Evolutionary conservation across 2,888 invertebrate genomes (phyloP).

Genomic region (Autographa pulchrina): DNA sequence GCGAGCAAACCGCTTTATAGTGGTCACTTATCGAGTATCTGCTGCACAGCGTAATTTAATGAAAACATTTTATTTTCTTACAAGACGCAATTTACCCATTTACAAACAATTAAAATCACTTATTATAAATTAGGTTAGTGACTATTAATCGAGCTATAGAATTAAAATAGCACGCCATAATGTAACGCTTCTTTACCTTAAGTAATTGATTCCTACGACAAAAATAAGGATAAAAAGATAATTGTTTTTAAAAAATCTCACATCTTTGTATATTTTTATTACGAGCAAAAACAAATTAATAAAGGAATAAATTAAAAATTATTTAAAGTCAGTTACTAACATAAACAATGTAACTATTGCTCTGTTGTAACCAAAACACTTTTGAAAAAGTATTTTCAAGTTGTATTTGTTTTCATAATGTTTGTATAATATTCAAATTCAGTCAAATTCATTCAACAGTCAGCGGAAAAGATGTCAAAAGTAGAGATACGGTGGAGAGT

Average conservation of each 20-base stretch:
- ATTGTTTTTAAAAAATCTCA: too few relatives aligned
- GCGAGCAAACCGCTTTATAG: not conserved
- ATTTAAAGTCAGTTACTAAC: not conserved
- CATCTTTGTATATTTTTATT: too few relatives aligned
- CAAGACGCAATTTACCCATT: not conserved
- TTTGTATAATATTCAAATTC: too few relatives aligned
- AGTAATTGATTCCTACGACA: not conserved
- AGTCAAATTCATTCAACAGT: too few relatives aligned
- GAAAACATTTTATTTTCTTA: not conserved
- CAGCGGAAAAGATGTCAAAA: constrained; percentile 52
- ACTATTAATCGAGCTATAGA: not conserved
- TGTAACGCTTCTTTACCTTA: not conserved
- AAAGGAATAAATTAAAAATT: not conserved
- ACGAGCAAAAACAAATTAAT: too few relatives aligned
- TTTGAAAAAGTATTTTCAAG: not conserved
- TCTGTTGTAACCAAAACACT: not conserved
- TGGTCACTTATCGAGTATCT: not conserved
- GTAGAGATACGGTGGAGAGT: constrained; percentile 39
- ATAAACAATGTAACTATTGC: too few relatives aligned
- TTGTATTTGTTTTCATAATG: not conserved
- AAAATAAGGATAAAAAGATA: too few relatives aligned
- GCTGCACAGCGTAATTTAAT: not conserved
- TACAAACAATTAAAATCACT: not conserved
- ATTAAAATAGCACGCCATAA: not conserved
- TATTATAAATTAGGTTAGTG: not conserved